These are phyloP conservation scores for Melanostigma gelatinosum DNA, from an alignment of 2,113 vertebrate genomes.

Conservation along the genomic window DNA sequence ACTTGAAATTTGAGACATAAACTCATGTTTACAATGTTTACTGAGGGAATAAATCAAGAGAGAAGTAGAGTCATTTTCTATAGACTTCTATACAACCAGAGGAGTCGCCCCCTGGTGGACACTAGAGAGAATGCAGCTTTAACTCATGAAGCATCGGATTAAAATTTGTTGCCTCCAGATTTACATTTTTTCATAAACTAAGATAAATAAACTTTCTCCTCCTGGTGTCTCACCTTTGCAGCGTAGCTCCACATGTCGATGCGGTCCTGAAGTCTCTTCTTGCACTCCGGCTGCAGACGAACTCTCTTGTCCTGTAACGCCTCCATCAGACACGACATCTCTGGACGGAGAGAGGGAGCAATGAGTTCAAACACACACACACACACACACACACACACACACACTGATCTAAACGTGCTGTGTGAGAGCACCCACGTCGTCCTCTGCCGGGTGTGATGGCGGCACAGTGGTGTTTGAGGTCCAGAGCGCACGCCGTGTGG, in stretches of 20 bases:
- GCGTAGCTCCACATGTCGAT: slow-evolving; percentile 99
- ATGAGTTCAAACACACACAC: background rate
- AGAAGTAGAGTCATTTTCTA: no score
- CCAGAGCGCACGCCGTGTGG: slow-evolving; percentile 95
- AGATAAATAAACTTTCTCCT: no score
- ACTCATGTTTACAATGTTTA: no score
- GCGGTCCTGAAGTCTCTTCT: slow-evolving; percentile 96
- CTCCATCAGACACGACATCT: slow-evolving; percentile 99
- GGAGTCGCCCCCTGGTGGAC: no score
- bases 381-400: no score
- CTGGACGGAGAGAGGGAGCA: slow-evolving; percentile 69
- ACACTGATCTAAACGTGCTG: background rate
- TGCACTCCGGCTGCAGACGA: slow-evolving; percentile 95
- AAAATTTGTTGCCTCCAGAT: background rate
- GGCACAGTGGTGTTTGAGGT: slow-evolving; percentile 97
- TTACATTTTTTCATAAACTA: background rate
- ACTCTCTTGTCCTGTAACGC: slow-evolving; percentile 96
- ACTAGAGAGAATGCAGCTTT: no score
- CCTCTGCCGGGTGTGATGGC: slow-evolving; percentile 94
- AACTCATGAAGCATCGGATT: no score
- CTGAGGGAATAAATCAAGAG: no score
- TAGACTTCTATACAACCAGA: no score
- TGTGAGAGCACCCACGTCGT: slow-evolving; percentile 84
- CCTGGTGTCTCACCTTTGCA: slow-evolving; percentile 86
- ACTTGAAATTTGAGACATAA: no score